phyloP scores from a whole-genome alignment of 2,113 vertebrate genomes.

The Pseudorasbora parva region DNA sequence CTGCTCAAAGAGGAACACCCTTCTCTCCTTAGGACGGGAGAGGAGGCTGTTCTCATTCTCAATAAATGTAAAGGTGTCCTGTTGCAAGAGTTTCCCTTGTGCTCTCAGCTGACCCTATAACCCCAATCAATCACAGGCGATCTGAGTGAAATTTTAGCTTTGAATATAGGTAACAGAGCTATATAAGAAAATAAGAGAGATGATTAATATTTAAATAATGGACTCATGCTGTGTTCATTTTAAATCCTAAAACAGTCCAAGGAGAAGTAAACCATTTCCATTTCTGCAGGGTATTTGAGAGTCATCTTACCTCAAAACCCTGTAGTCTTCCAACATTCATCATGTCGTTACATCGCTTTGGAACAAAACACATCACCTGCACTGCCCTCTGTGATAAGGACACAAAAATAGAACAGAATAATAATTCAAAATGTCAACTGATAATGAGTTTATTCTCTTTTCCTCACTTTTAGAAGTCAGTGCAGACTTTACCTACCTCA shows the following conservation, averaged over 20 bases:
- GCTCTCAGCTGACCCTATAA: constrained; percentile 87
- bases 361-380: constrained; percentile 90
- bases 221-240: not conserved
- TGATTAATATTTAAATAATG: not conserved
- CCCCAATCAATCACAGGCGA: not conserved
- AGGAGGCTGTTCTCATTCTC: constrained; percentile 80
- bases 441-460: not conserved
- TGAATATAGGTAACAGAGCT: constrained; percentile 1
- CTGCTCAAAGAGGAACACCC: constrained; percentile 91
- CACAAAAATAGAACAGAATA: not conserved
- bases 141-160: not conserved
- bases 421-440: constrained; percentile 1
- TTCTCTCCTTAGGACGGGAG: constrained; percentile 81
- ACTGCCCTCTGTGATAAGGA: constrained; percentile 78
- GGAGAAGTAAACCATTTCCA: not conserved
- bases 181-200: not conserved
- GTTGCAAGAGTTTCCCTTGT: constrained; percentile 89
- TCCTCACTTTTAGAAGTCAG: not conserved
- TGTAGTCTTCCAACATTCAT: constrained; percentile 89
- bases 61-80: constrained; percentile 85
- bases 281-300: not conserved
- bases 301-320: constrained; percentile 84
- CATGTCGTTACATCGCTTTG: constrained; percentile 90
- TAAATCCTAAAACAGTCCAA: not conserved
- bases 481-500: constrained; percentile 70